A percentile compares a stretch with the other conserved stretches of the same genome.
phyloP scores from a whole-genome alignment of 2,113 vertebrate genomes.

The Sorex fumeus region DNA sequence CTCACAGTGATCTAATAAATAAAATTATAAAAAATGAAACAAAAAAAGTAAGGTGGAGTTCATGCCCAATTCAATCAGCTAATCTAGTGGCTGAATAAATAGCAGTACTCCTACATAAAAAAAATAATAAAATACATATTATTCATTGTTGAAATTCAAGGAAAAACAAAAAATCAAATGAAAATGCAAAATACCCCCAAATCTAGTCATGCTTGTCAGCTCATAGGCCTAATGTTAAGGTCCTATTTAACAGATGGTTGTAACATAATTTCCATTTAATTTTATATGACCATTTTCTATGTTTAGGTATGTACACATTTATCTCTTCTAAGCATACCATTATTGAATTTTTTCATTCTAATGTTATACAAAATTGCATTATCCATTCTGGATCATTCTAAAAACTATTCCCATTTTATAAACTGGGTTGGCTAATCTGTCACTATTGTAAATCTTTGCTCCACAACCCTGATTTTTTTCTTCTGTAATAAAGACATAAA shows the following conservation, averaged over 20 bases:
- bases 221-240: conserved; percentile 4
- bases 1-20: too few species aligned
- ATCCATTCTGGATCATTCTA: not conserved
- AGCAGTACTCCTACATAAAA: too few species aligned
- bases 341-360: conserved; percentile 39
- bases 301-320: not conserved
- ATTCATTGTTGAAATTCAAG: conserved; percentile 7
- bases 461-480: conserved; percentile 46
- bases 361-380: conserved; percentile 32
- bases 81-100: too few species aligned
- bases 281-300: not conserved
- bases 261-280: not conserved
- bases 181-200: conserved; percentile 31
- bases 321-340: not conserved
- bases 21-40: too few species aligned
- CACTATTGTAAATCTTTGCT: conserved; percentile 43
- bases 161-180: conserved; percentile 33
- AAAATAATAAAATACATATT: too few species aligned
- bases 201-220: not conserved
- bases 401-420: conserved; percentile 32
- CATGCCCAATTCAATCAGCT: too few species aligned
- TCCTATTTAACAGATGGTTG: not conserved
- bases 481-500: conserved; percentile 62
- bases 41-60: too few species aligned
- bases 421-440: conserved; percentile 36